Evolutionary conservation across 2,888 invertebrate species (phyloP).

Genomic region (Lochmaea capreae): DNA sequence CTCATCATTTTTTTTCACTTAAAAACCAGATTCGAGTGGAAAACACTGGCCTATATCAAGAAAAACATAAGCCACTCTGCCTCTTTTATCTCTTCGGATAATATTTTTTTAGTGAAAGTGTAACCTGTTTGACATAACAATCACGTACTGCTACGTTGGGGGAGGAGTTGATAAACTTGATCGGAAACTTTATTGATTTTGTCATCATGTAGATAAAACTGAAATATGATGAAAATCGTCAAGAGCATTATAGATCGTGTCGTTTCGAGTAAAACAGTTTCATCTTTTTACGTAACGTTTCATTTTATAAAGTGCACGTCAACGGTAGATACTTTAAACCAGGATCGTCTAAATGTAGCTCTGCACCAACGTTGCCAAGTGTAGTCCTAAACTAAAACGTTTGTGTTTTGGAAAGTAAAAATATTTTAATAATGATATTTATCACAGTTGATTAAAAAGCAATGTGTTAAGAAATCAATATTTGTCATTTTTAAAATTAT

Average conservation of each 20-base stretch:
- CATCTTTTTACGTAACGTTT: slow-evolving; percentile 26
- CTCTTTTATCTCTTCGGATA: slow-evolving; percentile 12
- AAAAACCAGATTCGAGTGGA: neutral
- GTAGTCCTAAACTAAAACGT: too few species aligned
- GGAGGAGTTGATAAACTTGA: slow-evolving; percentile 28
- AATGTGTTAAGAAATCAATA: too few species aligned
- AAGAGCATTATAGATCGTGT: slow-evolving; percentile 26
- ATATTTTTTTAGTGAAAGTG: slow-evolving; percentile 23
- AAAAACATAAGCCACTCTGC: slow-evolving; percentile 14
- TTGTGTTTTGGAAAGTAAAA: too few species aligned
- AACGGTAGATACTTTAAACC: slow-evolving; percentile 8
- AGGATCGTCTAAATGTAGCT: too few species aligned
- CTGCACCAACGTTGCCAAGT: too few species aligned
- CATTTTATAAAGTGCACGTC: slow-evolving; percentile 31
- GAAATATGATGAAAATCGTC: slow-evolving; percentile 35
- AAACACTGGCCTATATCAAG: slow-evolving; percentile 10
- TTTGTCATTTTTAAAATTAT: too few species aligned
- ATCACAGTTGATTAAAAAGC: too few species aligned
- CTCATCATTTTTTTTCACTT: neutral
- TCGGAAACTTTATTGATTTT: slow-evolving; percentile 36
- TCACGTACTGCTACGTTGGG: slow-evolving; percentile 8
- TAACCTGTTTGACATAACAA: slow-evolving; percentile 33
- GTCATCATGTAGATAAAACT: slow-evolving; percentile 37
- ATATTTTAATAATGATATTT: too few species aligned
- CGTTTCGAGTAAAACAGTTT: slow-evolving; percentile 21